Conservation (phyloP, 2,797 vertebrate genomes). For the Micrastur ruficollis region DNA sequence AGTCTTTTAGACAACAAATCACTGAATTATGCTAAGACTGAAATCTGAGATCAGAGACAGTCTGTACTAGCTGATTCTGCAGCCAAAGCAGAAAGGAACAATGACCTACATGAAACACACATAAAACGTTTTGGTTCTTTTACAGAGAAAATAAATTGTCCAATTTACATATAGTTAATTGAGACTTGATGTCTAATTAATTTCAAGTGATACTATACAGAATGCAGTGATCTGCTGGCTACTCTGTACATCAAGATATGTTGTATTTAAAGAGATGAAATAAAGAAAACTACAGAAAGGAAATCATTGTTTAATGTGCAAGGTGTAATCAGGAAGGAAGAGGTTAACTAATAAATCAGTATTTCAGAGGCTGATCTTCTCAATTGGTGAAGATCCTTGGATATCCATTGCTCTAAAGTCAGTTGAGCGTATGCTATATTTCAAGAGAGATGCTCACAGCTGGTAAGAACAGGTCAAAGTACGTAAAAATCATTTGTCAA, state of each 20-base stretch:
- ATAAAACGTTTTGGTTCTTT: neutral
- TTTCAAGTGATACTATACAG: neutral
- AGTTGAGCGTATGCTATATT: neutral
- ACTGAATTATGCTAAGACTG: neutral
- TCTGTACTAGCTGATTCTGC: neutral
- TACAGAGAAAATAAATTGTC: neutral
- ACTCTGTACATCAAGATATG: neutral
- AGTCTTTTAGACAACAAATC: neutral
- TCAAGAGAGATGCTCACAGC: neutral
- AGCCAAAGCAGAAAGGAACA: neutral
- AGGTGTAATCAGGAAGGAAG: neutral
- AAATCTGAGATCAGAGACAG: conserved; percentile 3
- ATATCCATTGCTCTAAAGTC: neutral
- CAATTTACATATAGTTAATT: conserved; percentile 29
- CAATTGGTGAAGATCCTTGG: neutral
- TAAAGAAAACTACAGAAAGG: neutral
- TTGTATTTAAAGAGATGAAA: neutral
- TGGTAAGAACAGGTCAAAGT: neutral
- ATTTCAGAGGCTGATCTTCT: neutral
- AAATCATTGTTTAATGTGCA: neutral
- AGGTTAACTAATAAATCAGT: neutral
- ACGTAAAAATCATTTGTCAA: neutral
- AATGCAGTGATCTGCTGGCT: neutral
- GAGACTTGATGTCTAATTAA: neutral
- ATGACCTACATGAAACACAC: neutral